Percentiles rank a stretch among this genome's conserved stretches.
These are phyloP conservation scores for Synanceia verrucosa DNA, from an alignment of 2,797 vertebrate genomes.

Conservation along the genomic window DNA sequence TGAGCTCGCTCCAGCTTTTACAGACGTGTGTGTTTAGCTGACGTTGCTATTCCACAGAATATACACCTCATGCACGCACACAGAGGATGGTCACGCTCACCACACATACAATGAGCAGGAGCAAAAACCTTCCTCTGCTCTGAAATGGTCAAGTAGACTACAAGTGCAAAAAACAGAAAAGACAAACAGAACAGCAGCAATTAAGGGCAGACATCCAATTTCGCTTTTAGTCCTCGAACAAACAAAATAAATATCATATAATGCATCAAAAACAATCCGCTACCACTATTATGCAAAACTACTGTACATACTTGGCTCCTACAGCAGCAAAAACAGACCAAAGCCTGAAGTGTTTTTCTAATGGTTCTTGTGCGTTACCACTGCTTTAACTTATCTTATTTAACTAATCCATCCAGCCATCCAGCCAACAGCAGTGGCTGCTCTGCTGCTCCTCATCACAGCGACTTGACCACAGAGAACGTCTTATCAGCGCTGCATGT, in stretches of 20 bases:
- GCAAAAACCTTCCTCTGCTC: not conserved
- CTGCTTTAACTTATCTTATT: conserved; percentile 26
- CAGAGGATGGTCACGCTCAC: not conserved
- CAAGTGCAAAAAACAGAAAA: conserved; percentile 17
- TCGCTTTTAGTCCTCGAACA: conserved; percentile 41
- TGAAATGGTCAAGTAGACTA: conserved; percentile 4
- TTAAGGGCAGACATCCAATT: conserved; percentile 50
- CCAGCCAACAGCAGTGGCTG: conserved; percentile 16
- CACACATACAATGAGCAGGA: not conserved
- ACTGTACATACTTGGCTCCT: conserved; percentile 22
- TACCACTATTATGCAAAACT: conserved; percentile 21
- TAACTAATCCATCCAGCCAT: conserved; percentile 38
- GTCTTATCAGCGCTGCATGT: conserved; percentile 59
- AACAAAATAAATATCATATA: conserved; percentile 32
- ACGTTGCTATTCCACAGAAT: conserved; percentile 39
- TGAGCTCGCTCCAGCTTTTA: conserved; percentile 36
- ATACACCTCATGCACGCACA: conserved; percentile 1
- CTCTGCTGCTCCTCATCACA: conserved; percentile 52
- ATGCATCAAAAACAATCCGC: conserved; percentile 18
- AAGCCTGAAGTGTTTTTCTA: conserved; percentile 44
- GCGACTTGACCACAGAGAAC: conserved; percentile 61
- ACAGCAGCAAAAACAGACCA: conserved; percentile 28
- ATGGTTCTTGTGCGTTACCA: conserved; percentile 39
- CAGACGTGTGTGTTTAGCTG: conserved; percentile 45
- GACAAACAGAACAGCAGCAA: conserved; percentile 25